Percentiles rank a stretch among this genome's conserved stretches.
phyloP scores from a whole-genome alignment of 2,113 vertebrate species.

The Tretioscincus oriximinensis region DNA sequence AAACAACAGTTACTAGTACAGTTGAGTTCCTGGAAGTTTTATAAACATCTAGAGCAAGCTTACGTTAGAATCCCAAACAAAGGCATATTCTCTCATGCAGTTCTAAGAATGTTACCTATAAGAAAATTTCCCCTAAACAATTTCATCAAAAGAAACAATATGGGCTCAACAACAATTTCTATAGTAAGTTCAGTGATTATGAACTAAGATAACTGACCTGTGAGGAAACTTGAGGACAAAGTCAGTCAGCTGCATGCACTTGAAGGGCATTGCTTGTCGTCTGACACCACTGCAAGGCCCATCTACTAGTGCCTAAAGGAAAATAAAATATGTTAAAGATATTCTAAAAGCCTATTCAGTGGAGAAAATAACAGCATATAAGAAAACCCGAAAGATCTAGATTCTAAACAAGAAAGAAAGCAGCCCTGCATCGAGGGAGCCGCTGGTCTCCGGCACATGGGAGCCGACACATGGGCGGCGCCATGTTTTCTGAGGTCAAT shows the following conservation, averaged over 20 bases:
- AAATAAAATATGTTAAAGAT: not conserved
- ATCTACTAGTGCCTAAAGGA: slow-evolving; percentile 86
- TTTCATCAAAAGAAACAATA: not conserved
- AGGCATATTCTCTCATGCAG: not conserved
- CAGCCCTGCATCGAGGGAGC: not conserved
- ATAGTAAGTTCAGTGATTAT: not conserved
- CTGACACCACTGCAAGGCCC: slow-evolving; percentile 92
- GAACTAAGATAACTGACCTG: slow-evolving; percentile 67
- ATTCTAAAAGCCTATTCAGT: not conserved
- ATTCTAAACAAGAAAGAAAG: not conserved
- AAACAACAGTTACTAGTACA: not conserved
- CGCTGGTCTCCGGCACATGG: too few species aligned
- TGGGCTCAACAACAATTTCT: not conserved
- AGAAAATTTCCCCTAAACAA: not conserved
- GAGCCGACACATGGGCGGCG: too few species aligned
- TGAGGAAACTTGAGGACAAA: slow-evolving; percentile 95
- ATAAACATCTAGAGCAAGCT: not conserved
- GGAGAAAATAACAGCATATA: not conserved
- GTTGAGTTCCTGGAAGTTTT: not conserved
- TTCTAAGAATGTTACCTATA: not conserved
- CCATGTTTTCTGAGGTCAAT: too few species aligned
- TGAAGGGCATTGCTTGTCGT: slow-evolving; percentile 94
- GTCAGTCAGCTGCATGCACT: slow-evolving; percentile 87
- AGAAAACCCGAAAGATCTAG: not conserved
- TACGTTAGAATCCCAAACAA: not conserved